Conservation (phyloP, 2,113 vertebrate genomes). For the Prolemur simus region DNA sequence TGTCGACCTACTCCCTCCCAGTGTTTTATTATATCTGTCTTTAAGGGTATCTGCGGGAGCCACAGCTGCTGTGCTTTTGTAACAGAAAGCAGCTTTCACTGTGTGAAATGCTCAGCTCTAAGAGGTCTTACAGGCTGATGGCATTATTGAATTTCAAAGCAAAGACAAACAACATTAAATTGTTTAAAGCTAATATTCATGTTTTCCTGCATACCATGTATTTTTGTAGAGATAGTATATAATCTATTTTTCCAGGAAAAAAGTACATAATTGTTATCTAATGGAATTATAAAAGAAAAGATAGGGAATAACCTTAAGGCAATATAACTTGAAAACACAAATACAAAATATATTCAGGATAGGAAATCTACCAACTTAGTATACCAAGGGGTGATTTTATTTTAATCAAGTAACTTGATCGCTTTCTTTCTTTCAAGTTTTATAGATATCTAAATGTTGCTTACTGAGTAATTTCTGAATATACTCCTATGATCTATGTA, state of each 20-base stretch:
- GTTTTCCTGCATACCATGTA: constrained; percentile 63
- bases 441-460: neutral
- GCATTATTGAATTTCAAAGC: constrained; percentile 87
- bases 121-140: constrained; percentile 85
- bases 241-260: constrained; percentile 57
- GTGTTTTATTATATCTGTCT: constrained; percentile 89
- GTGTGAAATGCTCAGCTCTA: constrained; percentile 84
- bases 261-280: constrained; percentile 61
- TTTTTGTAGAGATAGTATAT: constrained; percentile 56
- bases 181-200: constrained; percentile 85
- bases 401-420: constrained; percentile 39
- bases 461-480: neutral
- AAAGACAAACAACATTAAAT: constrained; percentile 86
- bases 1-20: constrained; percentile 89
- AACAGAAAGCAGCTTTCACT: constrained; percentile 85
- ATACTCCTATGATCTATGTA: neutral
- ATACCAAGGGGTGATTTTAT: constrained; percentile 51
- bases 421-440: neutral
- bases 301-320: constrained; percentile 68
- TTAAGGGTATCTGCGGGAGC: constrained; percentile 87
- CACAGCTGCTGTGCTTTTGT: constrained; percentile 89
- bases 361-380: constrained; percentile 60
- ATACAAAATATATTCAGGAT: constrained; percentile 28
- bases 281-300: constrained; percentile 70
- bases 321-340: constrained; percentile 75